Percentiles rank a stretch among this genome's conserved stretches.
These are phyloP conservation scores for Metopolophium dirhodum DNA, from an alignment of 1,140 invertebrate species.

Conservation along the genomic window DNA sequence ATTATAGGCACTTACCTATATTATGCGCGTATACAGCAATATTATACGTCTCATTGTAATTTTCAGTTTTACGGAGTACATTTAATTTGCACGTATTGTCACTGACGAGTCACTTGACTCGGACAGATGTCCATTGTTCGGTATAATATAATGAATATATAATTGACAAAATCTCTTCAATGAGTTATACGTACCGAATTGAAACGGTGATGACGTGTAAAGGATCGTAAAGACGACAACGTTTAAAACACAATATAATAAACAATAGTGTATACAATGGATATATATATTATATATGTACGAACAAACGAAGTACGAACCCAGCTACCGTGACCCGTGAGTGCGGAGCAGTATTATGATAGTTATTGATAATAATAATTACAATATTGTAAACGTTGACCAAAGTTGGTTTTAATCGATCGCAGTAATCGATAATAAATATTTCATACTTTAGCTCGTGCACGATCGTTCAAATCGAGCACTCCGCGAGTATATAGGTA, in stretches of 20 bases:
- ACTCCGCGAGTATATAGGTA: not conserved
- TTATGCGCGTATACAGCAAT: not conserved
- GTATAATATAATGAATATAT: not conserved
- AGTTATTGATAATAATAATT: not conserved
- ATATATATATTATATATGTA: too few species aligned
- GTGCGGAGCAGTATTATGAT: not conserved
- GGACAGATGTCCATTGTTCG: not conserved
- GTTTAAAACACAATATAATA: not conserved
- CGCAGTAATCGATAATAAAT: constrained; percentile 26
- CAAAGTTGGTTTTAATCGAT: not conserved
- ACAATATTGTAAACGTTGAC: not conserved
- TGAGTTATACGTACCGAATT: not conserved
- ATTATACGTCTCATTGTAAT: not conserved
- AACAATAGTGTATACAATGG: too few species aligned
- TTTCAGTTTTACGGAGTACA: not conserved
- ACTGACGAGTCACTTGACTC: not conserved
- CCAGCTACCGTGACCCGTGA: not conserved
- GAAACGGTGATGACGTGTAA: not conserved
- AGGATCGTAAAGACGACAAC: not conserved
- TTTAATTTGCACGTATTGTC: not conserved
- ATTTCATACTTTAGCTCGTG: not conserved
- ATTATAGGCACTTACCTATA: not conserved
- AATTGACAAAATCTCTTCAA: not conserved
- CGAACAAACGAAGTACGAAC: not conserved
- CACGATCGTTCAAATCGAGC: constrained; percentile 11